Conservation (phyloP, 2,797 vertebrate species). For the Hippopotamyrus pictus region DNA sequence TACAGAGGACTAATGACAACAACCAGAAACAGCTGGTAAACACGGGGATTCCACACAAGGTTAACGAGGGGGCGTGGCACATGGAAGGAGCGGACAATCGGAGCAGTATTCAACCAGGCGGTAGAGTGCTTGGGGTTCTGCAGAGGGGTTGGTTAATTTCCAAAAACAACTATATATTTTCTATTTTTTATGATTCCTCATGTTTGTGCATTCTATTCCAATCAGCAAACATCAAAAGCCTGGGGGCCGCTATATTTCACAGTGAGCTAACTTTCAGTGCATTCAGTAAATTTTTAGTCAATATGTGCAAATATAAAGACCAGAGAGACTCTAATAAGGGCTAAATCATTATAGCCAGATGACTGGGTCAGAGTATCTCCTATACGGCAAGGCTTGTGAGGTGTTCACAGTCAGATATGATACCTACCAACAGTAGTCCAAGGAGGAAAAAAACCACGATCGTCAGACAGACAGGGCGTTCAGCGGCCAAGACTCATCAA, state of each 20-base stretch:
- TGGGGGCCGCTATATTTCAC: background rate
- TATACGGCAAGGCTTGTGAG: background rate
- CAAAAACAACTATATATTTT: background rate
- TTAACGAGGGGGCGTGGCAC: too few species aligned
- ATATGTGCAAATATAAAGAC: background rate
- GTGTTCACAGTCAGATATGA: background rate
- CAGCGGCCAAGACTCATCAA: background rate
- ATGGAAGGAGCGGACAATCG: too few species aligned
- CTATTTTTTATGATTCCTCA: background rate
- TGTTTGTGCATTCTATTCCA: background rate
- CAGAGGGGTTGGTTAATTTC: background rate
- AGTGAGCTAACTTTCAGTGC: background rate
- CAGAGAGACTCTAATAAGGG: background rate
- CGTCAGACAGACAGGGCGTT: background rate
- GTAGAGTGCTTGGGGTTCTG: background rate
- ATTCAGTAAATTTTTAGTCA: background rate
- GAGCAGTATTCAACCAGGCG: background rate
- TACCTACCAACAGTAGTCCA: background rate
- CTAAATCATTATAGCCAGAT: background rate
- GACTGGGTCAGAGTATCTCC: background rate
- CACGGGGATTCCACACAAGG: too few species aligned
- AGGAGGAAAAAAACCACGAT: background rate
- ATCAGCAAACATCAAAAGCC: background rate
- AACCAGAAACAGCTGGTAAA: too few species aligned
- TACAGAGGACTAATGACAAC: too few species aligned